Evolutionary conservation across 2,113 vertebrate genomes (phyloP).

Genomic region (Struthio camelus): DNA sequence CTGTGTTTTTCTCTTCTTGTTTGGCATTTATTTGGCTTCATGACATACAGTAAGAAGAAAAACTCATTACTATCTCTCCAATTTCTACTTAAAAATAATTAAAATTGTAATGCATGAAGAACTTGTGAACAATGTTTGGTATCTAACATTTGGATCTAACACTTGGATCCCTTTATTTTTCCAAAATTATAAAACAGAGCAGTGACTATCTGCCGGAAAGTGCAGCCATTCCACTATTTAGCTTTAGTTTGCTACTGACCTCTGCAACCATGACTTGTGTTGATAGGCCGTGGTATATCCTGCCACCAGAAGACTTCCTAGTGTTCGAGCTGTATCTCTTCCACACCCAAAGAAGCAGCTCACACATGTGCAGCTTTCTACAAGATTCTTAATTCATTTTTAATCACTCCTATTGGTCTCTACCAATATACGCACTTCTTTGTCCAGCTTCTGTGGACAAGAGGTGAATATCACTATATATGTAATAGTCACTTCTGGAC

Average conservation of each 20-base stretch:
- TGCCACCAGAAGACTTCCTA: too few relatives aligned
- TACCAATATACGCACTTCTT: too few relatives aligned
- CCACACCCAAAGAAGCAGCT: too few relatives aligned
- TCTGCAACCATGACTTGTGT: background rate
- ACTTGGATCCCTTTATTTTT: background rate
- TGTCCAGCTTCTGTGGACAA: background rate
- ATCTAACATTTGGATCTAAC: too few relatives aligned
- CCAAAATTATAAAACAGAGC: background rate
- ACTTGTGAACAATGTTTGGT: background rate
- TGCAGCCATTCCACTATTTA: background rate
- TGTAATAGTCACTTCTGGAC: too few relatives aligned
- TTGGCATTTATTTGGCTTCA: background rate
- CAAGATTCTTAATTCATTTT: too few relatives aligned
- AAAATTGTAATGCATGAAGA: background rate
- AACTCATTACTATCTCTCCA: background rate
- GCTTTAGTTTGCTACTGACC: background rate
- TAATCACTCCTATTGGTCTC: too few relatives aligned
- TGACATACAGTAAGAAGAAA: background rate
- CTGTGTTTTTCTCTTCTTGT: background rate
- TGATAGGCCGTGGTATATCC: too few relatives aligned
- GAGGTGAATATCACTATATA: background rate
- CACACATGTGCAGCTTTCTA: too few relatives aligned
- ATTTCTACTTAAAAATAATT: background rate
- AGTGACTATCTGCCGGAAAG: background rate
- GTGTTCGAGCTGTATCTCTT: too few relatives aligned